phyloP scores from a whole-genome alignment of 2,888 invertebrate species.

The Mermis nigrescens region DNA sequence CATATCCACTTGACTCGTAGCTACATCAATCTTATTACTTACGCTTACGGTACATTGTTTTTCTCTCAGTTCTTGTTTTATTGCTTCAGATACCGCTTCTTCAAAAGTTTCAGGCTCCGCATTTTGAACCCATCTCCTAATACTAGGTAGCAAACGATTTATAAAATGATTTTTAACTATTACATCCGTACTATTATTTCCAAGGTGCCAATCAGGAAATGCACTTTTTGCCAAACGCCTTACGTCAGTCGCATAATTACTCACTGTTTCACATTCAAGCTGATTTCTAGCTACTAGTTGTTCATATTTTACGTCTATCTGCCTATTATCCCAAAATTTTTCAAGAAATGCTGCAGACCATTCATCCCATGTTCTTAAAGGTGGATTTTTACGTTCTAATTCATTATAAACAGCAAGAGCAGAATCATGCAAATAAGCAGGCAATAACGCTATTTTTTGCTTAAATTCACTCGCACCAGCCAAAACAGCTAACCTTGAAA shows the following conservation, averaged over 20 bases:
- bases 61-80: not conserved
- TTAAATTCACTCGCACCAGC: not conserved
- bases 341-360: not conserved
- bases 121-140: not conserved
- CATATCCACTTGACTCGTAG: no score
- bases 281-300: not conserved
- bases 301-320: conserved; percentile 1
- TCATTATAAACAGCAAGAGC: not conserved
- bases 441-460: not conserved
- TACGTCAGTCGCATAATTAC: not conserved
- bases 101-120: not conserved
- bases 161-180: not conserved
- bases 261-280: not conserved
- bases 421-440: not conserved
- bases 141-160: not conserved
- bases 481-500: not conserved
- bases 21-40: no score
- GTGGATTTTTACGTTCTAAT: not conserved
- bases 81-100: not conserved
- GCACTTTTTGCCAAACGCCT: not conserved
- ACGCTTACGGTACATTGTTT: not conserved
- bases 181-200: not conserved
- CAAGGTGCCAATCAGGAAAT: not conserved
- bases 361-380: not conserved
- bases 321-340: not conserved